Evolutionary conservation across 2,113 vertebrate species (phyloP).

Genomic region (Ciconia maguari): DNA sequence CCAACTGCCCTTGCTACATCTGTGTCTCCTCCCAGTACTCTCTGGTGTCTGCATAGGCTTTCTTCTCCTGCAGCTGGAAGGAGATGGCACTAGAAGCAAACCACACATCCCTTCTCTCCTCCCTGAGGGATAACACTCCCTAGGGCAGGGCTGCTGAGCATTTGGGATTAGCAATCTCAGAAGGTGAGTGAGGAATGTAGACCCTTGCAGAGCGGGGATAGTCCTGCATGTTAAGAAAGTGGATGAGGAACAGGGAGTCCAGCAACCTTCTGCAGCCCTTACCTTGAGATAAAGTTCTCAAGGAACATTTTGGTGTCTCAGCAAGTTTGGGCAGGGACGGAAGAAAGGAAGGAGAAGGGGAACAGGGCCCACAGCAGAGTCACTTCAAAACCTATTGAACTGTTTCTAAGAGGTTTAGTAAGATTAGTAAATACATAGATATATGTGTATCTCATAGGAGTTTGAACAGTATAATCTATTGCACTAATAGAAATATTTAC

Average conservation of each 20-base stretch:
- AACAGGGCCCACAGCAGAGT: neutral
- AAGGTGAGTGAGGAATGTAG: neutral
- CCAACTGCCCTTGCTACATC: neutral
- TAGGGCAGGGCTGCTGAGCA: neutral
- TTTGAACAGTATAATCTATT: neutral
- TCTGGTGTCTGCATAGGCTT: neutral
- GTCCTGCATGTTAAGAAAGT: neutral
- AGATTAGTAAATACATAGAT: neutral
- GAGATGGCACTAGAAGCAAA: neutral
- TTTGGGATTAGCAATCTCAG: neutral
- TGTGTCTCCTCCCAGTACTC: neutral
- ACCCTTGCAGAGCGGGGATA: neutral
- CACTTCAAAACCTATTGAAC: neutral
- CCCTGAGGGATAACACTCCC: neutral
- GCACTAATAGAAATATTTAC: neutral
- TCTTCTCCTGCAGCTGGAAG: neutral
- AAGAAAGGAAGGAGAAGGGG: neutral
- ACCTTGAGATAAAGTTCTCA: neutral
- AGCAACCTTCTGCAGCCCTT: neutral
- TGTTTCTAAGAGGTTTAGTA: neutral
- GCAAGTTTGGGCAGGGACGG: neutral
- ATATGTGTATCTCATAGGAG: neutral
- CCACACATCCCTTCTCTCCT: neutral
- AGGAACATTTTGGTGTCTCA: neutral
- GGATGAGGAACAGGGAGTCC: neutral